phyloP scores from a whole-genome alignment of 2,113 vertebrate genomes.

The Pteropus alecto region DNA sequence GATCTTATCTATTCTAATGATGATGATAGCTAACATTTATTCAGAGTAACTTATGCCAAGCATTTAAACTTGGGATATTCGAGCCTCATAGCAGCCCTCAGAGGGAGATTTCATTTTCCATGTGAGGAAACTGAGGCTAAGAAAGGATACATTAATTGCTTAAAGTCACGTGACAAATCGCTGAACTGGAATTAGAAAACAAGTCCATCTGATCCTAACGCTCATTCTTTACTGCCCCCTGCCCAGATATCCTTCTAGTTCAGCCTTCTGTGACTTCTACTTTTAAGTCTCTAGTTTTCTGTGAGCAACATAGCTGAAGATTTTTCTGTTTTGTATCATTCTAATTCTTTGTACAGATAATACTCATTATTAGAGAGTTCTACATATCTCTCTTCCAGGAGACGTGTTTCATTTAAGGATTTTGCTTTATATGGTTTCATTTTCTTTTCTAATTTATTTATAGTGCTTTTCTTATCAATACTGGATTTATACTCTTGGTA shows the following conservation, averaged over 20 bases:
- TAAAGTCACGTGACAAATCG: not conserved
- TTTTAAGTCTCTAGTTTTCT: not conserved
- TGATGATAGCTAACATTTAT: not conserved
- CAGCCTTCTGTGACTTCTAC: not conserved
- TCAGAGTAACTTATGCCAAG: not conserved
- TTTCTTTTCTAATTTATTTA: not conserved
- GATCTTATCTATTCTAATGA: not conserved
- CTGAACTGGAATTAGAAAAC: not conserved
- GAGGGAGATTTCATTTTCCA: not conserved
- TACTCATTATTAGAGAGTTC: not conserved
- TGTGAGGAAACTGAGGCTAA: not conserved
- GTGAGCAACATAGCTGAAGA: not conserved
- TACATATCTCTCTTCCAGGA: not conserved
- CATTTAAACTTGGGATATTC: not conserved
- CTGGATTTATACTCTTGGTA: not conserved
- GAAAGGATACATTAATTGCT: not conserved
- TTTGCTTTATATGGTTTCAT: not conserved
- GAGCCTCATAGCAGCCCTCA: not conserved
- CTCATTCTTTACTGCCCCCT: not conserved
- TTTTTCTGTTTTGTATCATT: not conserved
- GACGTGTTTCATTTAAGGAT: not conserved
- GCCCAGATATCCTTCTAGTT: not conserved
- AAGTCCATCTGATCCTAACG: not conserved
- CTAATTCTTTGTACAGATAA: not conserved
- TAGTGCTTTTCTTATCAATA: not conserved